Percentiles rank a stretch among this genome's conserved stretches.
Conservation (phyloP, 2,888 invertebrate genomes). For the Caenorhabditis zanzibari region DNA sequence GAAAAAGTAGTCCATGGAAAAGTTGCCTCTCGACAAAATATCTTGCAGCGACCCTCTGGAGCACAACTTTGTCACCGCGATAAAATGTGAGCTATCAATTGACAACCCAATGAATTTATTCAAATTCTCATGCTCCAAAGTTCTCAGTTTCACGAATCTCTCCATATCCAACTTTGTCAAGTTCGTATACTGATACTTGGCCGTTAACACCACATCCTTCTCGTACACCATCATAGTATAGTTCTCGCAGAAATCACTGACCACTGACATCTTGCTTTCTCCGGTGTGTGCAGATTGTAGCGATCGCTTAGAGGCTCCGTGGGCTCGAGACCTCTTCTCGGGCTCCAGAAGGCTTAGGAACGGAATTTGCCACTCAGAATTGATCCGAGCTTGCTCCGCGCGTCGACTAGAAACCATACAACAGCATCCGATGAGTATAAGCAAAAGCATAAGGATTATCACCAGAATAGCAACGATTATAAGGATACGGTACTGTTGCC, state of each 20-base stretch:
- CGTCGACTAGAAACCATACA: constrained; percentile 40
- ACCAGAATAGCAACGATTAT: constrained; percentile 53
- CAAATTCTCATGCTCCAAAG: constrained; percentile 47
- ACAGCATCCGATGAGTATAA: constrained; percentile 21
- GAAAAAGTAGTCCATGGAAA: constrained; percentile 76
- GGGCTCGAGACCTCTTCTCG: constrained; percentile 5
- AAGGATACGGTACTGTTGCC: constrained; percentile 64
- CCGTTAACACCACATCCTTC: constrained; percentile 67
- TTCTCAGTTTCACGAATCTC: constrained; percentile 50
- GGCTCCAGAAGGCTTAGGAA: constrained; percentile 40
- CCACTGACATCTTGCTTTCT: constrained; percentile 6
- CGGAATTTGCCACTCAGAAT: constrained; percentile 70
- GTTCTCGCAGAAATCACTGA: constrained; percentile 49
- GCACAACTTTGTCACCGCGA: constrained; percentile 78
- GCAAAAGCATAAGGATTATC: constrained; percentile 43
- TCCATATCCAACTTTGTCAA: constrained; percentile 54
- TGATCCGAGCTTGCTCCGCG: constrained; percentile 60
- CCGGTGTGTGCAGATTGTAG: constrained; percentile 21
- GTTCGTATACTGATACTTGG: constrained; percentile 44
- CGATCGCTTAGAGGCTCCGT: constrained; percentile 22
- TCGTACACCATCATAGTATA: constrained; percentile 55
- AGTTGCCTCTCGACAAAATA: constrained; percentile 69
- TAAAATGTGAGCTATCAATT: constrained; percentile 73
- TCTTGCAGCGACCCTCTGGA: constrained; percentile 70
- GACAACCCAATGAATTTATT: constrained; percentile 81